phyloP scores from a whole-genome alignment of 2,113 vertebrate species.

The Zosterops borbonicus region DNA sequence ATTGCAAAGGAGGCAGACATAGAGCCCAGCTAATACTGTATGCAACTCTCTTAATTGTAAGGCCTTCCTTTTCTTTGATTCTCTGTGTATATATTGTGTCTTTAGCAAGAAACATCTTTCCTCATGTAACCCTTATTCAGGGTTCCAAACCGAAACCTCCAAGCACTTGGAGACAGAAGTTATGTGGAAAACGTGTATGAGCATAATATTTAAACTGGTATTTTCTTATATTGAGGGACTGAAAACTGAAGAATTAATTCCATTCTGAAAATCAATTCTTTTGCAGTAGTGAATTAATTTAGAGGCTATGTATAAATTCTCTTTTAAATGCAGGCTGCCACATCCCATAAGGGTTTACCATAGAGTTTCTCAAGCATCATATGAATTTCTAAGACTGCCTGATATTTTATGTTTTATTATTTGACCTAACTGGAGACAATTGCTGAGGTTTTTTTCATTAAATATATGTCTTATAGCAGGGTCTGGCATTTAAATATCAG shows the following conservation, averaged over 20 bases:
- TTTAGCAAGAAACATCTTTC: background rate
- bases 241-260: background rate
- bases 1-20: background rate
- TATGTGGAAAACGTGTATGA: background rate
- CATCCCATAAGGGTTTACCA: background rate
- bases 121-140: background rate
- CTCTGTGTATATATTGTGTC: background rate
- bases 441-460: background rate
- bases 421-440: background rate
- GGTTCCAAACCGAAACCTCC: background rate
- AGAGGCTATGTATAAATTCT: background rate
- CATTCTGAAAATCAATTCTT: background rate
- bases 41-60: background rate
- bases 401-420: background rate
- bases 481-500: background rate
- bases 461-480: background rate
- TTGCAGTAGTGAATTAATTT: background rate
- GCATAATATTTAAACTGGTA: background rate
- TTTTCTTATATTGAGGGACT: background rate
- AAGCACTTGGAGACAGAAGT: background rate
- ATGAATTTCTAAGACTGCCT: background rate
- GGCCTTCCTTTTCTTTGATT: background rate
- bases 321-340: background rate
- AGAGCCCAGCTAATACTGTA: background rate
- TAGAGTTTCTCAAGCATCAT: background rate